Conservation (phyloP, 2,113 vertebrate genomes). For the Aptenodytes patagonicus region DNA sequence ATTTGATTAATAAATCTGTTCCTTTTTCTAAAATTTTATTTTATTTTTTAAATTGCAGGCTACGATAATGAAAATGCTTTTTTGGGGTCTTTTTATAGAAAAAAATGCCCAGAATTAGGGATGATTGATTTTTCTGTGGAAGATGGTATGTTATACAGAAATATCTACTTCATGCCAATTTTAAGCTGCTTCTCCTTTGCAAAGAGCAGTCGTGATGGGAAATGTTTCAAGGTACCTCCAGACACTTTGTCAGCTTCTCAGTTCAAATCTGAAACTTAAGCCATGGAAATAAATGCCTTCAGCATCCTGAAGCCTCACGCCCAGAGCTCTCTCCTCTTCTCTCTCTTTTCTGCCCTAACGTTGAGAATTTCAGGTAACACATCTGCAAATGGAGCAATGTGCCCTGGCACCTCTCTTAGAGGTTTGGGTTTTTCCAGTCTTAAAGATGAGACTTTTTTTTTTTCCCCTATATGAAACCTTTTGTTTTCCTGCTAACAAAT, state of each 20-base stretch:
- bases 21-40: too few species aligned
- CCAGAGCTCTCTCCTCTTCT: neutral
- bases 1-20: neutral
- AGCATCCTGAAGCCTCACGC: neutral
- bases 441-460: neutral
- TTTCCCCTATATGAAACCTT: neutral
- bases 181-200: neutral
- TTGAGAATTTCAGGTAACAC: neutral
- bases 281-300: neutral
- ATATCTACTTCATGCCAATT: neutral
- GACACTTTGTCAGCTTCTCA: neutral
- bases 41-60: neutral
- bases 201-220: neutral
- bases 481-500: neutral
- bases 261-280: neutral
- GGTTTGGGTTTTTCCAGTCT: neutral
- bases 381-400: neutral
- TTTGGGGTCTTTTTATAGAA: neutral
- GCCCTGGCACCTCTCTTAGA: neutral
- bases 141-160: neutral
- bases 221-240: neutral
- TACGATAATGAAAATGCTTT: neutral
- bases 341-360: neutral
- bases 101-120: neutral
- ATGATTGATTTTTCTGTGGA: neutral